Evolutionary conservation across 2,888 invertebrate genomes (phyloP).

Genomic region (Eulithis prunata): DNA sequence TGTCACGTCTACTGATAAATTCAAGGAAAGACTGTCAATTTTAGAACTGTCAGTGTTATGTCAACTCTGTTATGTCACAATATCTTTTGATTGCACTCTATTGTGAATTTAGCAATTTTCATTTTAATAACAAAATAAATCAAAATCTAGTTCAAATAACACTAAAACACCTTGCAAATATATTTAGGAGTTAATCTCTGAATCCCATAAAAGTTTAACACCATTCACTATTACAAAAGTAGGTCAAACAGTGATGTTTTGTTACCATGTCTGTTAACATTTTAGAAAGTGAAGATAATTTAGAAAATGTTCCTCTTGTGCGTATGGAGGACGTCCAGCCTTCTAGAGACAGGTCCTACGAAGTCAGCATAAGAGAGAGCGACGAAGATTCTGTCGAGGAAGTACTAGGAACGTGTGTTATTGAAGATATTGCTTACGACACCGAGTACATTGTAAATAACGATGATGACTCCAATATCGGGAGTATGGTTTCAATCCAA

Average conservation of each 20-base stretch:
- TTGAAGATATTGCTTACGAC: slow-evolving; percentile 55
- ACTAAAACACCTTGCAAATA: neutral
- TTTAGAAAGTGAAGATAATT: slow-evolving; percentile 64
- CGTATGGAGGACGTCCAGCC: slow-evolving; percentile 76
- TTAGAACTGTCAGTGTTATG: no score
- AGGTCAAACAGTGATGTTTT: slow-evolving; percentile 44
- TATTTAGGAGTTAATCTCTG: slow-evolving; percentile 8
- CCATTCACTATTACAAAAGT: slow-evolving; percentile 20
- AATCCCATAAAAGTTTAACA: slow-evolving; percentile 13
- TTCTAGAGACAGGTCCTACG: slow-evolving; percentile 54
- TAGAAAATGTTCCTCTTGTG: slow-evolving; percentile 71
- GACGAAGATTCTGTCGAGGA: slow-evolving; percentile 42
- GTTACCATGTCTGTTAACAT: slow-evolving; percentile 62
- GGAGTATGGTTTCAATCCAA: slow-evolving; percentile 69
- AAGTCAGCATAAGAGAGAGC: slow-evolving; percentile 34
- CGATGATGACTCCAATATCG: slow-evolving; percentile 68
- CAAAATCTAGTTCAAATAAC: neutral
- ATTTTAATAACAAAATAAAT: neutral
- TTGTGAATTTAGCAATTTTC: neutral
- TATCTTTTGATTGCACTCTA: neutral
- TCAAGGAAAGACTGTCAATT: no score
- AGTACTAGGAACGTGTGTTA: slow-evolving; percentile 55
- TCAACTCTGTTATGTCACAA: neutral
- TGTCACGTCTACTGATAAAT: no score
- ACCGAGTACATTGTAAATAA: slow-evolving; percentile 58